Evolutionary conservation across 2,888 invertebrate genomes (phyloP).

Genomic region (Cephus spinipes): DNA sequence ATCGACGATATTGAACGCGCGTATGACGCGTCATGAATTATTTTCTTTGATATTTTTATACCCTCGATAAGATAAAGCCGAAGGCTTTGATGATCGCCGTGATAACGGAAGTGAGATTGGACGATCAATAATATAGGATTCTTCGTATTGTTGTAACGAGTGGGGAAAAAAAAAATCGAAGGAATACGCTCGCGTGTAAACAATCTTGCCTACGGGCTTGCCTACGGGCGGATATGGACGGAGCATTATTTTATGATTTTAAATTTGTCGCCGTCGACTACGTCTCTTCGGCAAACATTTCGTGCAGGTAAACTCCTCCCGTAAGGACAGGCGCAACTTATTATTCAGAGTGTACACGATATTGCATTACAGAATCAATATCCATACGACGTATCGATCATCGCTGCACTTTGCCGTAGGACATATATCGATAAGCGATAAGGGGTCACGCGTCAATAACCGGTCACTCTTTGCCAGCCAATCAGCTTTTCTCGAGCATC

Average conservation of each 20-base stretch:
- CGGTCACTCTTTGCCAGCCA: no score
- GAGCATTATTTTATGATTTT: neutral
- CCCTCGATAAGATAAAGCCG: neutral
- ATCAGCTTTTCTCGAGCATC: no score
- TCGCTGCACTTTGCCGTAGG: neutral
- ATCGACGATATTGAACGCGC: neutral
- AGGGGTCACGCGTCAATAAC: neutral
- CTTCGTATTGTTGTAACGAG: neutral
- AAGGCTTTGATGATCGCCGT: neutral
- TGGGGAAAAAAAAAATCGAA: no score
- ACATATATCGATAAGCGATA: neutral
- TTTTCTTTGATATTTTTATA: neutral
- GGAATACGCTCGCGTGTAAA: neutral
- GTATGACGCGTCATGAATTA: neutral
- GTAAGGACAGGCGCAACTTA: neutral
- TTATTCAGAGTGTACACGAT: neutral
- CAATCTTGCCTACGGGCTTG: neutral
- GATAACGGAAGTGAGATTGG: neutral
- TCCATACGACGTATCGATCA: neutral
- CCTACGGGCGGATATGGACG: neutral
- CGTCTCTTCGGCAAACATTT: neutral
- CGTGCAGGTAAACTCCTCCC: neutral
- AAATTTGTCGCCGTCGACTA: neutral
- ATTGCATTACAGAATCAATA: neutral
- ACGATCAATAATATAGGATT: neutral